Evolutionary conservation across 2,113 vertebrate species (phyloP).

Genomic region (Nycticebus coucang): DNA sequence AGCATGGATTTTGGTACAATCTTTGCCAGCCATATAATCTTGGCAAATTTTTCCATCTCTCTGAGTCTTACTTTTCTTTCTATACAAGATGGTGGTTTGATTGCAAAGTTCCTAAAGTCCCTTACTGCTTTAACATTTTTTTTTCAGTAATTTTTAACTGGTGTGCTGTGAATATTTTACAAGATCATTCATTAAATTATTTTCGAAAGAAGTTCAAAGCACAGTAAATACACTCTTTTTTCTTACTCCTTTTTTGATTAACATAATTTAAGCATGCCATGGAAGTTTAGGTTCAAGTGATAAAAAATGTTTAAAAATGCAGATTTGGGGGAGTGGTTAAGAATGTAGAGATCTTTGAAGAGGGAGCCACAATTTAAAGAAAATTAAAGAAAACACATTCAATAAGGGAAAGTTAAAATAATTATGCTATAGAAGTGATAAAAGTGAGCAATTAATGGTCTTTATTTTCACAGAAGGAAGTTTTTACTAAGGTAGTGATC

Average conservation of each 20-base stretch:
- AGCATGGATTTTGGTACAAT: background rate
- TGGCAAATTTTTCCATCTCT: constrained; percentile 8
- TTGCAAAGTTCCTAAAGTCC: background rate
- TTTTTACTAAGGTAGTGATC: background rate
- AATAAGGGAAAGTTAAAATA: background rate
- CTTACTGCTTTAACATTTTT: background rate
- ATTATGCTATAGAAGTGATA: constrained; percentile 5
- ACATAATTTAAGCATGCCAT: no score
- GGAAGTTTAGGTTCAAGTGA: no score
- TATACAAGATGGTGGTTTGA: background rate
- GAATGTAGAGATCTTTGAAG: background rate
- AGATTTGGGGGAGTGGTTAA: background rate
- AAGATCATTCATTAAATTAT: no score
- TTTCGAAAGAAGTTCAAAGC: no score
- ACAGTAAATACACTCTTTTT: no score
- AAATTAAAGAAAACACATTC: background rate
- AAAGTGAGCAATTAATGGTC: background rate
- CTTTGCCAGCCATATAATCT: background rate
- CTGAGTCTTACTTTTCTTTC: background rate
- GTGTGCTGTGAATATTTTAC: no score
- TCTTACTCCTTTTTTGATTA: no score
- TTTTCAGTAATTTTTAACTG: background rate
- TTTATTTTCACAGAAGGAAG: background rate
- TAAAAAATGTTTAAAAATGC: no score
- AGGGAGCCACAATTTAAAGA: background rate